Base-by-base conservation (phyloP, 2,113 vertebrate genomes). In the Furnarius figulus region DNA sequence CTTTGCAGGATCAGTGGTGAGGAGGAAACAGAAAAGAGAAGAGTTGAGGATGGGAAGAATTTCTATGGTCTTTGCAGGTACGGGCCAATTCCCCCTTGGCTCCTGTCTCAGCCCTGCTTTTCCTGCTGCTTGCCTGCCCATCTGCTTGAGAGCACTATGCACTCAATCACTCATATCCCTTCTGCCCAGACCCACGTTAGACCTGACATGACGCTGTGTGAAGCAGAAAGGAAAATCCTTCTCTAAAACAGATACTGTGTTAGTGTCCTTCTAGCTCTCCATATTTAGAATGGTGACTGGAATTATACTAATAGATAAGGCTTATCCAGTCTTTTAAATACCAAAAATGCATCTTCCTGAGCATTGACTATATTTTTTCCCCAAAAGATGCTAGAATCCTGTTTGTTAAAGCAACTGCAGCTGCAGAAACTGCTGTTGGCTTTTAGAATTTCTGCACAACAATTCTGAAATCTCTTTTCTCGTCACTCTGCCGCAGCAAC, bases 401-500 rank as follows among this genome's bases (percentile, higher is more conserved):
- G 12, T 53, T 62, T 87, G 76, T 62, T 95, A 88, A 85, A 28
- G 65, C 35, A 5, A 78, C 61, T 94, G 74, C 81, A 95, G 77
- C 92, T 94, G 80, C 90, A 79, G 44, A 92, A 88, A 90, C 77
- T 17, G 37, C 49, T 87, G n/a, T 5, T 87, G 44, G 31, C 80
- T 84, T 94, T 80, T 16, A 23, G 65, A 66, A 90, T 93, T 95
- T 95, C 62, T 87, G 9, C 28, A 75, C 47, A 95, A 49, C 71
- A 94, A 82, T 68, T 86, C 84, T 40, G 80, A 93, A 85, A 78
- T 87, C 42, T 90, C 59, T 28, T 92, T 90, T 65, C 62, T 70
- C 79, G 88, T 90, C 35, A 72, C 81, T 85, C 80, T 81, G 72
- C 61, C 1, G 2, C 65, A 95, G 85, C 73, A 76, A 46, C 21